Conservation (phyloP, 2,888 invertebrate genomes). For the Terebella lapidaria region DNA sequence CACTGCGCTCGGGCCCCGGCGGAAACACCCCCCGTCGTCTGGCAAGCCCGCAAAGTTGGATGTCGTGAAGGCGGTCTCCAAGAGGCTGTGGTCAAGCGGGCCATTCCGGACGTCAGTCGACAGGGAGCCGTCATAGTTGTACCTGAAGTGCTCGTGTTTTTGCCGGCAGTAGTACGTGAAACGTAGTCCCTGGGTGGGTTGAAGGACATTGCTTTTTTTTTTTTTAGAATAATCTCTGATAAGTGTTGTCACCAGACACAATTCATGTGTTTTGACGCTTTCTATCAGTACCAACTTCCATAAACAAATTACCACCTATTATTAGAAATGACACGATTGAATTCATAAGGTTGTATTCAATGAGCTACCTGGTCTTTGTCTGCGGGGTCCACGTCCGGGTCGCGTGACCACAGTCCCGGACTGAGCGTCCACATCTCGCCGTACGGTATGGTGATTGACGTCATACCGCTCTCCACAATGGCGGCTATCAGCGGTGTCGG, state of each 20-base stretch:
- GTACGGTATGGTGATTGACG: conserved; percentile 33
- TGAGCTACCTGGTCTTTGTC: no score
- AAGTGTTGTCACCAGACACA: no score
- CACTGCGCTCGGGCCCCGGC: not conserved
- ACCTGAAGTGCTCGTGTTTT: not conserved
- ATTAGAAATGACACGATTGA: no score
- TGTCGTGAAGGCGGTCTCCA: not conserved
- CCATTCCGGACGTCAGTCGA: not conserved
- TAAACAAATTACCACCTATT: no score
- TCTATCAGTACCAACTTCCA: no score
- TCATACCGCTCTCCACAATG: conserved; percentile 40
- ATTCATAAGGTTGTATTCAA: no score
- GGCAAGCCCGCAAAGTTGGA: not conserved
- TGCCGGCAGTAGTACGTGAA: not conserved
- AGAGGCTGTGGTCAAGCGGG: not conserved
- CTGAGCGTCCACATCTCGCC: conserved; percentile 34
- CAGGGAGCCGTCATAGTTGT: not conserved
- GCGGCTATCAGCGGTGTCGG: conserved; percentile 43
- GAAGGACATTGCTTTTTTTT: no score
- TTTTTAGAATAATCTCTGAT: no score
- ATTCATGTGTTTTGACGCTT: no score
- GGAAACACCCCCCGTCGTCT: not conserved
- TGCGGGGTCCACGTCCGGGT: conserved; percentile 44
- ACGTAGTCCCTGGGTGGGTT: not conserved
- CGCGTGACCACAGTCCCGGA: conserved; percentile 43